phyloP scores from a whole-genome alignment of 2,888 invertebrate species.

The Perithous albicinctus region DNA sequence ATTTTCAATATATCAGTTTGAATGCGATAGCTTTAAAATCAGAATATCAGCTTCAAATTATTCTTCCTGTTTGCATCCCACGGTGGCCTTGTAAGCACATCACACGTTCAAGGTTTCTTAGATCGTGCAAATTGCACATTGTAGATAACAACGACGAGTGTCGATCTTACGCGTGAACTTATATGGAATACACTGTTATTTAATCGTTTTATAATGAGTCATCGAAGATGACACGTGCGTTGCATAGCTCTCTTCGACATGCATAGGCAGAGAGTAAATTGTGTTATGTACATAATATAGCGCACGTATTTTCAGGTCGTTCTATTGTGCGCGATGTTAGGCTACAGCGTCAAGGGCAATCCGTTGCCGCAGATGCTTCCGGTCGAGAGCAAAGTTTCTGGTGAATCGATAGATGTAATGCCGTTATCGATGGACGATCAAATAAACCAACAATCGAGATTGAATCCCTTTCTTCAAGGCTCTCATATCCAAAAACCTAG shows the following conservation, averaged over 20 bases:
- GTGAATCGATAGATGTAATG: background rate
- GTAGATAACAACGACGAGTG: constrained; percentile 44
- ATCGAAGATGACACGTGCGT: constrained; percentile 42
- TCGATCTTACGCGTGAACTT: constrained; percentile 44
- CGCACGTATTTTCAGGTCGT: constrained; percentile 54
- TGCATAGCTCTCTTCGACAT: constrained; percentile 4
- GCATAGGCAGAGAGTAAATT: background rate
- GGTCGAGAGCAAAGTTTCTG: background rate
- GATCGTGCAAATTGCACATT: constrained; percentile 43
- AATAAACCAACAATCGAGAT: background rate
- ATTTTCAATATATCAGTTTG: too few relatives aligned
- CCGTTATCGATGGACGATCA: too few relatives aligned
- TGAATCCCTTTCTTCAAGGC: too few relatives aligned
- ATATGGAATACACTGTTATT: constrained; percentile 55
- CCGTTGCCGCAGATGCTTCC: background rate
- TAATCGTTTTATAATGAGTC: constrained; percentile 54
- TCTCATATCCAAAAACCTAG: too few relatives aligned
- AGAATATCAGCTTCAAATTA: constrained; percentile 3
- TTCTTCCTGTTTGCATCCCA: constrained; percentile 22
- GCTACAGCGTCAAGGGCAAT: constrained; percentile 20
- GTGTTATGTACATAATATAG: constrained; percentile 4
- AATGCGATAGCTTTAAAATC: background rate
- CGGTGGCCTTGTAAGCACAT: background rate
- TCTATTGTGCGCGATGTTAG: constrained; percentile 37
- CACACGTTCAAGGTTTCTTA: constrained; percentile 44